Evolutionary conservation across 2,797 vertebrate species (phyloP), one percentile per base, ranked within the genome.

Genomic region (Eutrigla gurnardus): DNA sequence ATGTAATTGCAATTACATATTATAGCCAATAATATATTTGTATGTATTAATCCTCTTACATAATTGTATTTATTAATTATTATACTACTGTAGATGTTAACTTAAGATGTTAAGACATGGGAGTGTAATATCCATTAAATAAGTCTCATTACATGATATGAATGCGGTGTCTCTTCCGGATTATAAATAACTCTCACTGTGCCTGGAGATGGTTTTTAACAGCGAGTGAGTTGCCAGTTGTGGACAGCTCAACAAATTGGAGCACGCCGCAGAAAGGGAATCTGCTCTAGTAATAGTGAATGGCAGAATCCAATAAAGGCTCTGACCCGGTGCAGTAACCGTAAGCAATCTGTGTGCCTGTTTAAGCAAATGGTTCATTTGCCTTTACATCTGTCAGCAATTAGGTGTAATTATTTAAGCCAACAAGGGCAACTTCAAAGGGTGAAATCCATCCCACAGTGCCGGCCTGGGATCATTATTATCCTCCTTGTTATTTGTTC

Each of bases 321-420:
- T 70, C n/a, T 75, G 75, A 73, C 80, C 83, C 47, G 32, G 64
- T 50, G 73, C 55, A 73, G 77, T 80, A 84, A 32, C n/a, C n/a
- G 15, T 50, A 35, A 84, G n/a, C 71, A 66, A 43, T 79, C 64
- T 37, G 63, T 70, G 72, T 69, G 61, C 70, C 67, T 66, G 50
- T 73, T 88, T 62, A 79, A 81, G 73, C 72, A 65, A 84, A 86
- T 37, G 65, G 50, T 78, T 85, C 45, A 75, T 90, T 91, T 88
- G 67, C 87, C 75, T 78, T 84, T 79, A 85, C 90, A 90, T 92
- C 90, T 92, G 88, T 91, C 84, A 80, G 87, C 83, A 82, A 90
- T 93, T 90, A 90, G 81, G 77, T 79, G 65, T 82, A 86, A 91
- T 90, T 88, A 84, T 89, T 89, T 83, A 78, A 86, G 71, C 78